These are phyloP conservation scores for Acronicta leporina DNA, from an alignment of 2,888 invertebrate genomes.

Conservation along the genomic window DNA sequence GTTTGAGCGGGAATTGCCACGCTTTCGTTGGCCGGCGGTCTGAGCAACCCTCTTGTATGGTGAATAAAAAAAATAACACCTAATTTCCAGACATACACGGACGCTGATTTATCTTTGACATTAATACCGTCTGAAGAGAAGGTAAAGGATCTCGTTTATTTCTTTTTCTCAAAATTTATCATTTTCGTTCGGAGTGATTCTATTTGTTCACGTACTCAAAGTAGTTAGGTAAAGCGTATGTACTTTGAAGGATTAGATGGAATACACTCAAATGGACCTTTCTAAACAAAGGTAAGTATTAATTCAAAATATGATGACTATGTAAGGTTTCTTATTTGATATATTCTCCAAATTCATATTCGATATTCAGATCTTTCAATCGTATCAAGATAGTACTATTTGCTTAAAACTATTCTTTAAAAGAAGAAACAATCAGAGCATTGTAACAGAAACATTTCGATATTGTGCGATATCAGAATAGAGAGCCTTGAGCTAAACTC, in stretches of 20 bases:
- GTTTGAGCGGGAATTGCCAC: conserved; percentile 81
- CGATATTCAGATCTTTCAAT: conserved; percentile 1
- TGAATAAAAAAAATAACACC: conserved; percentile 67
- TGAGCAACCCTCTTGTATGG: conserved; percentile 65
- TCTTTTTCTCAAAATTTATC: conserved; percentile 48
- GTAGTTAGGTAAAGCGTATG: conserved; percentile 28
- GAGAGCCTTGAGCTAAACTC: conserved; percentile 7
- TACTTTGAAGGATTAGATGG: conserved; percentile 21
- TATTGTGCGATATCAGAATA: conserved; percentile 23
- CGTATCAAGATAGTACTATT: not conserved
- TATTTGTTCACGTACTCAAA: conserved; percentile 54
- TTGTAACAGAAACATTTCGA: conserved; percentile 12
- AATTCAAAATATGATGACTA: conserved; percentile 12
- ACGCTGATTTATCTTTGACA: conserved; percentile 66
- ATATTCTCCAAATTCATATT: not conserved
- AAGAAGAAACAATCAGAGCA: conserved; percentile 28
- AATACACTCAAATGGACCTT: conserved; percentile 38
- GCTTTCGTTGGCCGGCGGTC: conserved; percentile 69
- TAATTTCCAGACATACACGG: conserved; percentile 58
- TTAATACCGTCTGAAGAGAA: conserved; percentile 60
- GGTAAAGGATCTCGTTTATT: conserved; percentile 59
- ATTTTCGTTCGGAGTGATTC: conserved; percentile 48
- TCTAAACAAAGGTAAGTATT: conserved; percentile 42
- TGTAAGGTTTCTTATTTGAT: not conserved
- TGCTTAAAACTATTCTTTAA: conserved; percentile 24